Base-by-base conservation (phyloP, 2,888 invertebrate species). In the Prosapia bicincta region DNA sequence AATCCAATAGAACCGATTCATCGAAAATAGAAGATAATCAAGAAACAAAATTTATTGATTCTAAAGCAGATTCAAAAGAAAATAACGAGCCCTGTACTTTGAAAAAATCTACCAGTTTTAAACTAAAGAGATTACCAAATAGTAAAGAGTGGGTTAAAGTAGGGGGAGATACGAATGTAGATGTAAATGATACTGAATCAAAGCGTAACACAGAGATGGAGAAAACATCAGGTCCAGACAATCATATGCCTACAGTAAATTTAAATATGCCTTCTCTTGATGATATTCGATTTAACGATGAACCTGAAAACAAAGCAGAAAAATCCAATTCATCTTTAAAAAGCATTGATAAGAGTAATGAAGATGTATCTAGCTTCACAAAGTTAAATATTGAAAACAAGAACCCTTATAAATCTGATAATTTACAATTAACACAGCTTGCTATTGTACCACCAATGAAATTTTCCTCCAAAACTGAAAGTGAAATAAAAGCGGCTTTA, bases 221-320 rank as follows among this genome's bases (percentile, higher is more conserved):
- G 13, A 38, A 38, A 13, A 38, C 2, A n/a, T 26, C 32, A 0
- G 65, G n/a, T 65, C 24, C 7, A 66, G 72, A 72, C 24, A 7
- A 1, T 15, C 67, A 43, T 6, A 73, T 68, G 5, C n/a, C 65
- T n/a, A 7, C 74, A 24, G 23, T 74, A 24, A 54, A 30, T 65
- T 30, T 74, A 20, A 74, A 74, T 43, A 74, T 74, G 74, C 74
- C 74, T 13, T 74, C 74, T 30, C 65, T 74, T 25, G 74, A 74
- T 65, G 74, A 74, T 26, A 69, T 74, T 24, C 43, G 69, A 65
- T 69, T 69, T 71, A 43, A 26, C 25, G 74, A 74, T 20, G 74
- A 65, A 69, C 9, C 54, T 20, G 54, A 20, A 54, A 54, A 54
- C 20, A 54, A 54, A 54, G 20, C 3, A 5, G 54, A 54, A 5